Conservation (phyloP, 2,888 invertebrate species). For the Chymomyza procnemis region DNA sequence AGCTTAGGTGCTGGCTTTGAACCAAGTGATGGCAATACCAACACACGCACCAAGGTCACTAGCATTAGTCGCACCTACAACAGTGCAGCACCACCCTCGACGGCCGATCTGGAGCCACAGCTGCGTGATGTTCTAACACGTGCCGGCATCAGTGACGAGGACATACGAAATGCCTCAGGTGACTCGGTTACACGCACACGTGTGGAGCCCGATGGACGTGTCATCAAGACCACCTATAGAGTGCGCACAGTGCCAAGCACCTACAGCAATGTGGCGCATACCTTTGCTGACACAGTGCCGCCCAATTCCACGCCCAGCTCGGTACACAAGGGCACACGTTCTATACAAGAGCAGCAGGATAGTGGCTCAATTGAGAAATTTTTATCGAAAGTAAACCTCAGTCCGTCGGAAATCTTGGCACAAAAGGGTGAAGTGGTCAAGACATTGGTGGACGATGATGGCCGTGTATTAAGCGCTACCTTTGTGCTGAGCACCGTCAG, state of each 20-base stretch:
- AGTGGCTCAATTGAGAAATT: conserved; percentile 46
- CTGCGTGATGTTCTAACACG: conserved; percentile 38
- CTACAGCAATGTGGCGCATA: not conserved
- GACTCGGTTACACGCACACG: conserved; percentile 43
- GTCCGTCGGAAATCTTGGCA: conserved; percentile 45
- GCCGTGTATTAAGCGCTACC: conserved; percentile 57
- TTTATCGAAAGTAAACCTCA: conserved; percentile 52
- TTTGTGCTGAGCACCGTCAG: conserved; percentile 59
- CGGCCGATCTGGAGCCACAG: conserved; percentile 35
- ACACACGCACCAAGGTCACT: conserved; percentile 18
- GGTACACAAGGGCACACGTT: not conserved
- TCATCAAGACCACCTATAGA: conserved; percentile 46
- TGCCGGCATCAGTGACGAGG: conserved; percentile 57
- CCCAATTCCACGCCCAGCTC: not conserved
- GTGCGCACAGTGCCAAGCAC: conserved; percentile 21
- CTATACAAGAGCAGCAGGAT: not conserved
- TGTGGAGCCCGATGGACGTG: conserved; percentile 52
- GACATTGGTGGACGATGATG: conserved; percentile 62
- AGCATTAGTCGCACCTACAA: conserved; percentile 22
- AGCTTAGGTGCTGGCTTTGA: conserved; percentile 22
- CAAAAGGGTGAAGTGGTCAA: conserved; percentile 54
- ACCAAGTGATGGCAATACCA: conserved; percentile 11
- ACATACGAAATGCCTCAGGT: conserved; percentile 37
- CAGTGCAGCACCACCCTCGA: conserved; percentile 17
- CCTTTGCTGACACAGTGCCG: not conserved